Conservation (phyloP, 2,113 vertebrate genomes). For the Cyphomyrus discorhynchus region DNA sequence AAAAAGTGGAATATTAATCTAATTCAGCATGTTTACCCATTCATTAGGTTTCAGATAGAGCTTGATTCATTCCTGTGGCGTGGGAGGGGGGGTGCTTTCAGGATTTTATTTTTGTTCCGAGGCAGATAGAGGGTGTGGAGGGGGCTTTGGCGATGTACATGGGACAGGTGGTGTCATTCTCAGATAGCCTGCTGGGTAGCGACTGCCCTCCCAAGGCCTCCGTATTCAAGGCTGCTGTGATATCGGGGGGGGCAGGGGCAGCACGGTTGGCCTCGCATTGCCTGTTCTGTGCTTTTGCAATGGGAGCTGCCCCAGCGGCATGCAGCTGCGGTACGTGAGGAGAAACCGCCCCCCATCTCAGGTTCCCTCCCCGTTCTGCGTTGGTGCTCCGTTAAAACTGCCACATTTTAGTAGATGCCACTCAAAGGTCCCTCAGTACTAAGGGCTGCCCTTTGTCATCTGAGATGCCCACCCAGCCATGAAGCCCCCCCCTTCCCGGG, state of each 20-base stretch:
- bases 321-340: not conserved
- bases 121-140: conserved; percentile 22
- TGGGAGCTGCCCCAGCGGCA: not conserved
- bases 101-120: not conserved
- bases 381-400: not conserved
- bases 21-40: conserved; percentile 39
- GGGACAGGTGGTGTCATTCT: not conserved
- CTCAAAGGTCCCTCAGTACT: not conserved
- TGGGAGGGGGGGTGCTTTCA: not conserved
- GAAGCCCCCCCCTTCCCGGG: not conserved
- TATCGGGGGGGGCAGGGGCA: not conserved
- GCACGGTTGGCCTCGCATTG: not conserved
- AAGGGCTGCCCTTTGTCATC: not conserved
- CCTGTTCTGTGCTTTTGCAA: not conserved
- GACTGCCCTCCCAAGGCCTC: not conserved
- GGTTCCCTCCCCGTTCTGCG: not conserved
- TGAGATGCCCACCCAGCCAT: not conserved
- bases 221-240: not conserved
- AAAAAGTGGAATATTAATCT: conserved; percentile 47
- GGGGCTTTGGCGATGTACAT: conserved; percentile 3
- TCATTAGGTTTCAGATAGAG: not conserved
- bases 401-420: not conserved
- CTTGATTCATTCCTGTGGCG: conserved; percentile 7
- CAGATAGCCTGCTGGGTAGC: not conserved
- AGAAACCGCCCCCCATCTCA: not conserved